phyloP scores from a whole-genome alignment of 2,888 invertebrate genomes.

The Drymonia ruficornis region DNA sequence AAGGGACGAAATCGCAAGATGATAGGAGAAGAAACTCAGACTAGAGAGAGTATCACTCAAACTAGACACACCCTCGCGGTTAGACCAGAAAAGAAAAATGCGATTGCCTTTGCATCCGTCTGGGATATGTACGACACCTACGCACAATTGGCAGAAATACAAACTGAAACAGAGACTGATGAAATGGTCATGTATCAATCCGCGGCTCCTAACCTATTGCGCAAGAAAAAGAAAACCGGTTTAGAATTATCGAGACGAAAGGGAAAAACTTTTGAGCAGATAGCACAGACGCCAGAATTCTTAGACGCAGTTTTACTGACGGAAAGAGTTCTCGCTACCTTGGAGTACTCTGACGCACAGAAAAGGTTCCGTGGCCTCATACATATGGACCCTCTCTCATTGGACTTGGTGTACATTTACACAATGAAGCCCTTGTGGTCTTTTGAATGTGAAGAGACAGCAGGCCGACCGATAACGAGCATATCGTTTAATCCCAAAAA shows the following conservation, averaged over 20 bases:
- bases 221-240: slow-evolving; percentile 48
- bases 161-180: slow-evolving; percentile 62
- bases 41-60: slow-evolving; percentile 85
- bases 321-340: slow-evolving; percentile 89
- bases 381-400: slow-evolving; percentile 85
- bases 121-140: slow-evolving; percentile 93
- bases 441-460: slow-evolving; percentile 80
- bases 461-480: slow-evolving; percentile 84
- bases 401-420: slow-evolving; percentile 88
- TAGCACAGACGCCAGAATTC: slow-evolving; percentile 72
- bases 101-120: slow-evolving; percentile 87
- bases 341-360: slow-evolving; percentile 87
- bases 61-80: slow-evolving; percentile 86
- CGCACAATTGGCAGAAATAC: slow-evolving; percentile 64
- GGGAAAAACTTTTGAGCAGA: slow-evolving; percentile 59
- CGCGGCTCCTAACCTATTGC: slow-evolving; percentile 57
- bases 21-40: slow-evolving; percentile 89
- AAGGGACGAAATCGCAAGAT: slow-evolving; percentile 88
- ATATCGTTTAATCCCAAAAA: slow-evolving; percentile 89
- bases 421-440: slow-evolving; percentile 88
- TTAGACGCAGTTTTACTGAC: slow-evolving; percentile 86
- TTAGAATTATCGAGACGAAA: slow-evolving; percentile 16
- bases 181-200: slow-evolving; percentile 78
- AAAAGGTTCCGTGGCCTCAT: slow-evolving; percentile 88
- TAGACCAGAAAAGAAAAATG: slow-evolving; percentile 81